Base-by-base conservation (phyloP, 2,797 vertebrate genomes). In the Hypotaenidia philippensis region DNA sequence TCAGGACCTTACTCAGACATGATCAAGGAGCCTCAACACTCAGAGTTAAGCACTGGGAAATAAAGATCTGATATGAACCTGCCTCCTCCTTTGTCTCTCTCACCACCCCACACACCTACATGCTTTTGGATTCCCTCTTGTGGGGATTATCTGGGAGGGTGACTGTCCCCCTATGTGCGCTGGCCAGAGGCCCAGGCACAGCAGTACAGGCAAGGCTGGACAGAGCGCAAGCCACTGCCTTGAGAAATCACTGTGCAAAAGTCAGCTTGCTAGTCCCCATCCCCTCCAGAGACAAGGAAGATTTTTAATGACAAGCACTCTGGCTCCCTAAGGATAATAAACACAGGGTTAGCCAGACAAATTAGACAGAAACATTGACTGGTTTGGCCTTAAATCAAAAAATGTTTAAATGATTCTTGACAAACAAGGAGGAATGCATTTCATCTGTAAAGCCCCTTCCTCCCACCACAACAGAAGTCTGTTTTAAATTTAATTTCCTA, bases 401-500 rank as follows among this genome's bases (percentile, higher is more conserved):
- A 83, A 66, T 17, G 47, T 57, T 93, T 74, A 90, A 94, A 80
- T 4, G 16, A 61, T 79, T 85, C 61, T 69, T 90, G 49, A 89
- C 72, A 25, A 83, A 77, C 31, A 87, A 41, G 65, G 74, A 66
- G 83, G 6, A 94, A 90, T 36, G 31, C 11, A 86, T 79, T 95
- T 95, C 31, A 83, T 76, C 90, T 84, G 61, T 75, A 91, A 93
- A 94, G 63, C 47, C 84, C 89, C 74, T 84, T 93, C 85, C 34
- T 83, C 63, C 76, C 66, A 68, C 71, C 74, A 91, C 77, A 94
- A 55, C 61, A 85, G 70, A 95, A 94, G 79, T 75, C 93, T 95
- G 83, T 52, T 94, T 96, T 78, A 93, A 93, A 92, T 93, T 96
- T 94, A 71, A 95, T 91, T 95, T 94, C 83, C 60, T 87, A 94